Conservation (phyloP, 2,113 vertebrate species). For the Mirounga angustirostris region DNA sequence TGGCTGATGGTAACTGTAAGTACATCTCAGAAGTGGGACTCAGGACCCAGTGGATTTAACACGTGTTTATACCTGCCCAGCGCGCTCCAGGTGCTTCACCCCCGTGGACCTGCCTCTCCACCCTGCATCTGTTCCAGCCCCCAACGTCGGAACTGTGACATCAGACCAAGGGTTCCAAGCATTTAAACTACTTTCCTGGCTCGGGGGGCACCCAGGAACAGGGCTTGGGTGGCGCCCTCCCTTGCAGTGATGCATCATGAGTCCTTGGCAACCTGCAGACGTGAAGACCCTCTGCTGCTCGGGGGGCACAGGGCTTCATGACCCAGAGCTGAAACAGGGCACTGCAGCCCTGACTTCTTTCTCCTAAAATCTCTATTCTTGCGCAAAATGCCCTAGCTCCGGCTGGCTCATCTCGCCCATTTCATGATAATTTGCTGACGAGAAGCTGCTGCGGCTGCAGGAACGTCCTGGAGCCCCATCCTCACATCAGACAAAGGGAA, state of each 20-base stretch:
- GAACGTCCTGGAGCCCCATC: fast-evolving
- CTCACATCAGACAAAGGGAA: fast-evolving
- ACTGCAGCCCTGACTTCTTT: fast-evolving
- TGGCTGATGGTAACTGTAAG: fast-evolving
- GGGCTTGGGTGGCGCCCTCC: fast-evolving
- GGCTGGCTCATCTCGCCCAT: fast-evolving
- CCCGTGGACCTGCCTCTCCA: fast-evolving
- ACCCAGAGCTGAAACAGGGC: fast-evolving
- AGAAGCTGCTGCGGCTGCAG: fast-evolving
- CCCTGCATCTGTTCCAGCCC: fast-evolving
- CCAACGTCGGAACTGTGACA: fast-evolving
- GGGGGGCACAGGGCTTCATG: fast-evolving
- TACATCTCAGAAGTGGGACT: fast-evolving
- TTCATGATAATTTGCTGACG: fast-evolving
- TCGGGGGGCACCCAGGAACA: background rate
- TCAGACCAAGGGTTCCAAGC: background rate
- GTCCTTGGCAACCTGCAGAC: fast-evolving
- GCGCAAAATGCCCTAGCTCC: fast-evolving
- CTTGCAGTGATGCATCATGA: fast-evolving
- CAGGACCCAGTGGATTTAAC: fast-evolving
- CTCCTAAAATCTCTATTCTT: background rate
- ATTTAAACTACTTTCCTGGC: background rate
- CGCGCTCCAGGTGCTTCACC: fast-evolving
- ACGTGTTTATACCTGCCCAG: fast-evolving
- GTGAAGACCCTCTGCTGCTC: fast-evolving